Percentiles rank a stretch among this genome's conserved stretches.
Evolutionary conservation across 2,797 vertebrate genomes (phyloP).

Genomic region (Parotocinclus haroldoi): DNA sequence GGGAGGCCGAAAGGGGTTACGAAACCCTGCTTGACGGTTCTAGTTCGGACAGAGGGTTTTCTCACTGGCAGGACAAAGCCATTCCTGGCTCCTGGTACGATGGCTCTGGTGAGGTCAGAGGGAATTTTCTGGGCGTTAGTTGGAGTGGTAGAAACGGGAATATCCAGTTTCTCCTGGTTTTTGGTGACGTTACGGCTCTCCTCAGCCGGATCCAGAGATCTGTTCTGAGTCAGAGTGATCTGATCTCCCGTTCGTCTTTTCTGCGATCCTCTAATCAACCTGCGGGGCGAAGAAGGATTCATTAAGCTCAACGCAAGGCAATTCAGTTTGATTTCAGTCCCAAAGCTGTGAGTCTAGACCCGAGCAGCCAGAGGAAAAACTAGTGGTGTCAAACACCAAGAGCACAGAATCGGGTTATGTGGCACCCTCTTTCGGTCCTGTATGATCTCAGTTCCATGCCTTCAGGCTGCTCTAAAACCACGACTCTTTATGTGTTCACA

Average conservation of each 20-base stretch:
- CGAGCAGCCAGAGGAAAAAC: neutral
- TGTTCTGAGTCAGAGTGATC: constrained; percentile 5
- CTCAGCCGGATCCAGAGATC: neutral
- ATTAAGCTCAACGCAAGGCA: too few relatives aligned
- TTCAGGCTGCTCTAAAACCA: constrained; percentile 6
- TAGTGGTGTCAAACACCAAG: too few relatives aligned
- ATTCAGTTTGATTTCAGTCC: too few relatives aligned
- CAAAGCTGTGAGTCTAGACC: too few relatives aligned
- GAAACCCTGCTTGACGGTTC: constrained; percentile 18
- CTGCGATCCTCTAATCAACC: constrained; percentile 23
- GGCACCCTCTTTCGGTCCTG: constrained; percentile 17
- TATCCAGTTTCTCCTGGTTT: constrained; percentile 9
- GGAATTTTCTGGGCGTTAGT: too few relatives aligned
- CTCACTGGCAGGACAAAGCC: constrained; percentile 4
- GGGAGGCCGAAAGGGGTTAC: constrained; percentile 31
- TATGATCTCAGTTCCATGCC: constrained; percentile 18
- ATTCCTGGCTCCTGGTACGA: too few relatives aligned
- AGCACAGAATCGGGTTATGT: constrained; percentile 16
- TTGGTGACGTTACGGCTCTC: constrained; percentile 10
- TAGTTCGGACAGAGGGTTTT: constrained; percentile 17
- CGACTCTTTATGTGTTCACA: constrained; percentile 15
- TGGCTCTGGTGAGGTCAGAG: too few relatives aligned
- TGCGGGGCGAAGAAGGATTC: neutral
- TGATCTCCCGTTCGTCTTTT: constrained; percentile 11
- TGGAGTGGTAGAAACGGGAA: neutral